These are phyloP conservation scores for Lophotriccus pileatus DNA, from an alignment of 2,797 vertebrate genomes.

Conservation along the genomic window DNA sequence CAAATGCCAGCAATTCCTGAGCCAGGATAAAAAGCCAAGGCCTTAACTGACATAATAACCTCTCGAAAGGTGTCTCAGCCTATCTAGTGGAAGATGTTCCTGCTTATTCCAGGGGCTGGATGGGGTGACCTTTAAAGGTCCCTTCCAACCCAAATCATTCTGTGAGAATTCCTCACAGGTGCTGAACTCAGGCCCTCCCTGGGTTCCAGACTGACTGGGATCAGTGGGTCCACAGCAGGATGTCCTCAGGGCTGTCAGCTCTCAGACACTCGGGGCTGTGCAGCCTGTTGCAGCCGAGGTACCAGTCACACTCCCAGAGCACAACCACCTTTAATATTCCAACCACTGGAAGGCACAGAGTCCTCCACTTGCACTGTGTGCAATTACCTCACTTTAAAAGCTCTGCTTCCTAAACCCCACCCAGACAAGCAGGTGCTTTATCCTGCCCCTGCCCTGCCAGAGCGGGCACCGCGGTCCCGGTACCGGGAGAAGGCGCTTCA, in stretches of 20 bases:
- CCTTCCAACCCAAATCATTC: not conserved
- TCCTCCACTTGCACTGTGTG: fast-evolving
- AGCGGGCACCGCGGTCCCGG: not conserved
- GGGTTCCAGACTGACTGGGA: not conserved
- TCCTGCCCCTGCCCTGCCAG: not conserved
- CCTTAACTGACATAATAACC: too few relatives aligned
- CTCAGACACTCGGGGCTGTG: not conserved
- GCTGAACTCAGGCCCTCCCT: fast-evolving
- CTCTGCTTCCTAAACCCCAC: not conserved
- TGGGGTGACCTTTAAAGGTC: not conserved
- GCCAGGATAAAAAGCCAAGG: not conserved
- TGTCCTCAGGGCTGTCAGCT: not conserved
- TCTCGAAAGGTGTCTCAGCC: not conserved
- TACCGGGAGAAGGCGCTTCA: not conserved
- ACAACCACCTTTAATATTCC: fast-evolving
- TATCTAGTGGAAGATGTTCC: not conserved
- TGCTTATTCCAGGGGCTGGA: not conserved
- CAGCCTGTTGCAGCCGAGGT: not conserved
- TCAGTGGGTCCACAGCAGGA: not conserved
- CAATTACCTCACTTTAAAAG: not conserved
- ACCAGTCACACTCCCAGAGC: not conserved
- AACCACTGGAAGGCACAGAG: not conserved
- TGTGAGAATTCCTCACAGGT: not conserved
- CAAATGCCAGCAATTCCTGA: not conserved
- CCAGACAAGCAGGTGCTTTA: not conserved